Conservation (phyloP, 2,888 invertebrate genomes). For the Microctonus aethiopoides region DNA sequence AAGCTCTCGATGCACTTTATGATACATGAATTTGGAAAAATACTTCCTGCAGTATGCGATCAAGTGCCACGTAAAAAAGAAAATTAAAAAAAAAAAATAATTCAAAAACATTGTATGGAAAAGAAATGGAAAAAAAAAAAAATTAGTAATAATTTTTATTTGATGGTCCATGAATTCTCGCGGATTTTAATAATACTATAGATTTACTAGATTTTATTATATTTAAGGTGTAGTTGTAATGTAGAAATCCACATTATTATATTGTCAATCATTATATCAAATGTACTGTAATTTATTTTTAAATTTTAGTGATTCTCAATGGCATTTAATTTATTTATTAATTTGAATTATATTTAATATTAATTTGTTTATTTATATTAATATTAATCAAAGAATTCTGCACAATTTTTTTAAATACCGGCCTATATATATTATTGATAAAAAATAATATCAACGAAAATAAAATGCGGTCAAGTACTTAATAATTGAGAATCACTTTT, state of each 20-base stretch:
- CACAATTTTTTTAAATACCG: constrained; percentile 19
- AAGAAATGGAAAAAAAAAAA: constrained; percentile 22
- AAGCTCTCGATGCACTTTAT: constrained; percentile 24
- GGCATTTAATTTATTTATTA: constrained; percentile 30
- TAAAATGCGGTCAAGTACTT: constrained; percentile 28
- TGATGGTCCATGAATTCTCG: constrained; percentile 36
- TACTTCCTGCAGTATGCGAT: background rate
- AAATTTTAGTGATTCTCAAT: constrained; percentile 41
- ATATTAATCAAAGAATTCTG: too few species aligned
- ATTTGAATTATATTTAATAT: constrained; percentile 4
- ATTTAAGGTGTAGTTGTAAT: constrained; percentile 46
- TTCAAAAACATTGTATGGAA: constrained; percentile 43
- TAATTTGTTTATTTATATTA: too few species aligned
- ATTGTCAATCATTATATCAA: constrained; percentile 41
- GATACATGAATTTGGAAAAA: constrained; percentile 2
- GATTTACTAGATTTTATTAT: constrained; percentile 47
- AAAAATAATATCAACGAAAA: constrained; percentile 21
- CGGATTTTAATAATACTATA: constrained; percentile 42
- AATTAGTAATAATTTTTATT: constrained; percentile 35
- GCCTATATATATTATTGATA: constrained; percentile 18
- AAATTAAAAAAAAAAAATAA: constrained; percentile 35
- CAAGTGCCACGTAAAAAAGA: constrained; percentile 37
- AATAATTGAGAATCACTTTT: constrained; percentile 51
- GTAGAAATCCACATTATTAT: constrained; percentile 48
- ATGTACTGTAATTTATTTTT: constrained; percentile 38